Evolutionary conservation across 2,113 vertebrate species (phyloP).

Genomic region (Eonycteris spelaea): DNA sequence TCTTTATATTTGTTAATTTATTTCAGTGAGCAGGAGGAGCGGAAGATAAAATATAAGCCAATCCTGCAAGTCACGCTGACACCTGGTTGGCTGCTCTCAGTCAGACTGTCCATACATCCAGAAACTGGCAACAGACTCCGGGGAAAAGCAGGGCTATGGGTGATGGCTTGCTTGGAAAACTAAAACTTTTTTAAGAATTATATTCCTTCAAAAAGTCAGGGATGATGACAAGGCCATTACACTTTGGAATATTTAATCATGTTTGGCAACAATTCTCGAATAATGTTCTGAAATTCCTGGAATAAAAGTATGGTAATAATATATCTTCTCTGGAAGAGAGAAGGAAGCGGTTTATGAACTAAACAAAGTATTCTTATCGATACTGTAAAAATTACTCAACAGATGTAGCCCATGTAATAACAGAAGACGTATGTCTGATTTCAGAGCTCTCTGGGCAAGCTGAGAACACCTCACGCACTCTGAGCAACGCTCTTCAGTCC

Average conservation of each 20-base stretch:
- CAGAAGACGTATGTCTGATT: not conserved
- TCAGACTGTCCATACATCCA: not conserved
- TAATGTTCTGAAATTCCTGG: not conserved
- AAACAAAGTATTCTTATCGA: not conserved
- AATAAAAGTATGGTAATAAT: not conserved
- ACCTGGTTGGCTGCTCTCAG: not conserved
- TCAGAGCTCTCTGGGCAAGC: not conserved
- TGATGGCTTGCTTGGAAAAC: not conserved
- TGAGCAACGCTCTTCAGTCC: not conserved
- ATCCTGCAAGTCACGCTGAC: not conserved
- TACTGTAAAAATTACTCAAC: not conserved
- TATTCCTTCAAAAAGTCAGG: not conserved
- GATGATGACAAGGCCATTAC: not conserved
- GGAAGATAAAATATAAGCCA: not conserved
- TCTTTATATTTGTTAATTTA: not conserved
- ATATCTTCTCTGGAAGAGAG: constrained; percentile 11
- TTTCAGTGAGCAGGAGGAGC: not conserved
- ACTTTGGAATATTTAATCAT: constrained; percentile 25
- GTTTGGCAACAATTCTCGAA: constrained; percentile 21
- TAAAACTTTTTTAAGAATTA: not conserved
- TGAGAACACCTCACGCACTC: not conserved
- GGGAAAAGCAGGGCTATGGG: not conserved
- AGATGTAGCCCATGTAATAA: not conserved
- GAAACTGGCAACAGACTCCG: not conserved
- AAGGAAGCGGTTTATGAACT: not conserved